phyloP scores from a whole-genome alignment of 2,888 invertebrate species.

The Ophraella communa region DNA sequence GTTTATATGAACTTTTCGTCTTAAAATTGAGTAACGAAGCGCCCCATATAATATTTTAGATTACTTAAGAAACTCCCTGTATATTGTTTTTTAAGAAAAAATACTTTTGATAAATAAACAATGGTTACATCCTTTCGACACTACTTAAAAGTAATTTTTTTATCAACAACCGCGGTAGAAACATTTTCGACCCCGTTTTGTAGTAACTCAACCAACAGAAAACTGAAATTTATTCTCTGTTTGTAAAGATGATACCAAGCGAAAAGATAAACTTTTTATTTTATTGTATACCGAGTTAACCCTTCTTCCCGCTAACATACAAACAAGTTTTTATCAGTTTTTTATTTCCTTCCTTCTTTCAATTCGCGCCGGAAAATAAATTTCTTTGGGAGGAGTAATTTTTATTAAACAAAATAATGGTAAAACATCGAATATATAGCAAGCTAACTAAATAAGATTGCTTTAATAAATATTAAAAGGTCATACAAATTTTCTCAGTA shows the following conservation, averaged over 20 bases:
- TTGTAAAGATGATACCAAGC: constrained; percentile 22
- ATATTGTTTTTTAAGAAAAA: no score
- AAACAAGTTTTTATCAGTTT: constrained; percentile 25
- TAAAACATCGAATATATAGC: neutral
- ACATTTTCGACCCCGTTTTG: constrained; percentile 7
- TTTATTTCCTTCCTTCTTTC: neutral
- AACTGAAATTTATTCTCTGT: constrained; percentile 21
- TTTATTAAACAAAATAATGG: neutral
- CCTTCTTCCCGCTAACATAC: constrained; percentile 15
- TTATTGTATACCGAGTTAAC: constrained; percentile 17
- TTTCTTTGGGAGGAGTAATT: neutral
- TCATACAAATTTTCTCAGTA: no score
- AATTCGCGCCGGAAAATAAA: neutral
- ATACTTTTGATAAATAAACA: no score
- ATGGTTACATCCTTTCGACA: neutral
- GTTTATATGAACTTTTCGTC: no score
- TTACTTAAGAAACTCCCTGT: no score
- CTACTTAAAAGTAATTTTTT: neutral
- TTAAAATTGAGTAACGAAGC: no score
- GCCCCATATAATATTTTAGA: no score
- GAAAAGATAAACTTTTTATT: constrained; percentile 26
- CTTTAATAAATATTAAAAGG: no score
- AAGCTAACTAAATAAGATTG: neutral
- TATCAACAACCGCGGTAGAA: neutral
- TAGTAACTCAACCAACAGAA: constrained; percentile 6